phyloP scores from a whole-genome alignment of 1,140 invertebrate species.

The Aporrectodea caliginosa region DNA sequence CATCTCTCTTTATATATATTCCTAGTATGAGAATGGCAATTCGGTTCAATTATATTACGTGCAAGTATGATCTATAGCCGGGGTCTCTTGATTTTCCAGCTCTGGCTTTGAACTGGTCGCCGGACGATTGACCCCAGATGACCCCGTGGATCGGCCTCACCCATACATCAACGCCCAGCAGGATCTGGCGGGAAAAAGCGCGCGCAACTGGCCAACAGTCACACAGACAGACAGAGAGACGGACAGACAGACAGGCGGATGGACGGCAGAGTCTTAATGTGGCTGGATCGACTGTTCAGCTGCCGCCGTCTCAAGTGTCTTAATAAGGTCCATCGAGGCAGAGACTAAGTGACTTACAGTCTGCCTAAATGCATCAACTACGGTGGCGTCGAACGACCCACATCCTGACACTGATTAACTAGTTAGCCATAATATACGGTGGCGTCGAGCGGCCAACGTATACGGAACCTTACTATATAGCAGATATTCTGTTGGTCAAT shows the following conservation, averaged over 20 bases:
- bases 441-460: background rate
- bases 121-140: background rate
- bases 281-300: background rate
- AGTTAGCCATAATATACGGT: background rate
- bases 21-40: too few species aligned
- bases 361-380: background rate
- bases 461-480: too few species aligned
- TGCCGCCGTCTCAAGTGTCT: background rate
- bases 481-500: too few species aligned
- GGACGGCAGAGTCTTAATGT: too few species aligned
- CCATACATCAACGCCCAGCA: background rate
- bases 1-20: too few species aligned
- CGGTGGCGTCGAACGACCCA: background rate
- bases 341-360: background rate
- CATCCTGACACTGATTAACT: background rate
- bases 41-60: too few species aligned
- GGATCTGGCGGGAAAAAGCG: background rate
- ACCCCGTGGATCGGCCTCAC: background rate
- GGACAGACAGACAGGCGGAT: too few species aligned
- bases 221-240: too few species aligned
- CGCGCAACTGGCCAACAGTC: background rate
- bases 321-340: background rate
- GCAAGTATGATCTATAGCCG: too few species aligned
- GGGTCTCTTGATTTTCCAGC: too few species aligned
- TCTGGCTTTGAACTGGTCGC: too few species aligned